phyloP scores from a whole-genome alignment of 2,888 invertebrate species.

The Metopia argyrocephala region DNA sequence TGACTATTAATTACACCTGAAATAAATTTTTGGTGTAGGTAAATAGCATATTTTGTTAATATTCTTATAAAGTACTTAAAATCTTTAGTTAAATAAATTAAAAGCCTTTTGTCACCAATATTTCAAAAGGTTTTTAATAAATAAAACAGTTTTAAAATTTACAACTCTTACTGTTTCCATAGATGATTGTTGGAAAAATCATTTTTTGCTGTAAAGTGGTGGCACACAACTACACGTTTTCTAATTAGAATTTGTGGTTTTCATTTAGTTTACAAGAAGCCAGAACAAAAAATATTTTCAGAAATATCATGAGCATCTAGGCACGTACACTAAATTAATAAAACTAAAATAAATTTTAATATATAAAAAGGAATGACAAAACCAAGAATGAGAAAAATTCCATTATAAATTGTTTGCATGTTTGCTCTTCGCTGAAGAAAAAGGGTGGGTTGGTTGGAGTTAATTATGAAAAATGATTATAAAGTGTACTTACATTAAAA shows the following conservation, averaged over 20 bases:
- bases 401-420: constrained; percentile 51
- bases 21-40: constrained; percentile 35
- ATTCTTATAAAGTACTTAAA: constrained; percentile 47
- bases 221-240: constrained; percentile 29
- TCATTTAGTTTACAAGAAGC: constrained; percentile 31
- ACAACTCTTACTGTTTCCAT: not conserved
- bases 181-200: not conserved
- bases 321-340: constrained; percentile 62
- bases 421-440: constrained; percentile 4
- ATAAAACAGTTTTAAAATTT: constrained; percentile 31
- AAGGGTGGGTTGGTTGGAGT: not conserved
- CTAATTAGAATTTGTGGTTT: constrained; percentile 62
- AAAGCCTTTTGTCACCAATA: constrained; percentile 59
- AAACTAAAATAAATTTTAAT: constrained; percentile 56
- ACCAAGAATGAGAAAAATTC: constrained; percentile 6
- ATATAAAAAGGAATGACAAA: not conserved
- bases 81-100: constrained; percentile 59
- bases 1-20: constrained; percentile 46
- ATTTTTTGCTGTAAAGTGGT: not conserved
- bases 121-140: constrained; percentile 48
- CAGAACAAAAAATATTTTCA: too few species aligned
- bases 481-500: not conserved
- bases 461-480: constrained; percentile 4
- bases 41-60: constrained; percentile 42
- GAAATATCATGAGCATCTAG: constrained; percentile 54